Percentiles rank a stretch among this genome's conserved stretches.
Conservation (phyloP, 1,140 invertebrate genomes). For the Nilaparvata lugens region DNA sequence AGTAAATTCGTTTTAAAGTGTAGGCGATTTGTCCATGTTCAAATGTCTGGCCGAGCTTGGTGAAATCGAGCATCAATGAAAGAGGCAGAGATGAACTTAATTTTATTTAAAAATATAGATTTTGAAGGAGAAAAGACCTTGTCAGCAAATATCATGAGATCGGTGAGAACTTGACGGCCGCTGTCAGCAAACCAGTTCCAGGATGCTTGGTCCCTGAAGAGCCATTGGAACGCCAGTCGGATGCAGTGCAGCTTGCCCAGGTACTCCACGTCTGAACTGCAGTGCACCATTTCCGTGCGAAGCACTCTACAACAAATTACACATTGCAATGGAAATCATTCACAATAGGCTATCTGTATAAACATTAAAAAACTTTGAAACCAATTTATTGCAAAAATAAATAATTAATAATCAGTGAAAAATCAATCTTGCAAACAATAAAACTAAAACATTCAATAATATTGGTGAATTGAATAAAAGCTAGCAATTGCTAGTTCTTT, state of each 20-base stretch:
- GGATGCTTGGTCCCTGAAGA: constrained; percentile 61
- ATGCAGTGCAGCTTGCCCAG: constrained; percentile 89
- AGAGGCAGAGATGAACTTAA: constrained; percentile 14
- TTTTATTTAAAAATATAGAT: not conserved
- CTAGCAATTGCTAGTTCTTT: too few relatives aligned
- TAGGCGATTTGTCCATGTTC: too few relatives aligned
- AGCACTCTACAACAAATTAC: constrained; percentile 45
- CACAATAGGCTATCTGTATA: not conserved
- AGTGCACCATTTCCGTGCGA: constrained; percentile 77
- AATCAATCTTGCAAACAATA: not conserved
- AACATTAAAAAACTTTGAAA: not conserved
- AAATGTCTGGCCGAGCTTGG: too few relatives aligned
- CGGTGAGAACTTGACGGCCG: constrained; percentile 78
- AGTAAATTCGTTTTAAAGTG: too few relatives aligned
- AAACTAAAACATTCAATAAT: not conserved
- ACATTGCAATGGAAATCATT: too few relatives aligned
- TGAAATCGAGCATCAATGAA: too few relatives aligned
- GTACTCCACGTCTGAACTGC: constrained; percentile 86
- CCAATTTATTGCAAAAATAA: not conserved
- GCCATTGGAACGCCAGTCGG: constrained; percentile 70
- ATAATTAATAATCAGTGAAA: not conserved
- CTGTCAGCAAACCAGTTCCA: constrained; percentile 79
- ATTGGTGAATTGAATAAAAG: not conserved
- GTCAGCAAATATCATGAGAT: constrained; percentile 80
- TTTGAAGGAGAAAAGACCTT: constrained; percentile 44